Conservation (phyloP, 2,113 vertebrate species). For the Cyprinus carpio region DNA sequence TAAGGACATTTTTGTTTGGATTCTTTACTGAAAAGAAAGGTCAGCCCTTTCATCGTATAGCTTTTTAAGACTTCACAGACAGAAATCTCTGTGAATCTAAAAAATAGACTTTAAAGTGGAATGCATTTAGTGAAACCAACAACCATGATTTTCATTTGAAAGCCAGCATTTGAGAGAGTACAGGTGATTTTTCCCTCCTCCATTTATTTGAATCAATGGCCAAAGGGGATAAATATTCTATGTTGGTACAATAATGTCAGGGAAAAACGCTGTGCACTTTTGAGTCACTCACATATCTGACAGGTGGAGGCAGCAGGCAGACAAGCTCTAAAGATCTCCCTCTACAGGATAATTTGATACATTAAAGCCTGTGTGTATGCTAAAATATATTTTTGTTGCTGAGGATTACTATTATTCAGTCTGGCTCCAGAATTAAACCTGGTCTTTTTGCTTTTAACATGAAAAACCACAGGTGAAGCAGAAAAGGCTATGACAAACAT, state of each 20-base stretch:
- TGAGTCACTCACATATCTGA: background rate
- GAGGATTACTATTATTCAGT: background rate
- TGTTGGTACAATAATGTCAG: background rate
- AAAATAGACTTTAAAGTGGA: background rate
- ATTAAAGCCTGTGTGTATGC: conserved; percentile 7
- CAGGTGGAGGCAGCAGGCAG: background rate
- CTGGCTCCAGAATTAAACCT: background rate
- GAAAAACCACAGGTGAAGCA: background rate
- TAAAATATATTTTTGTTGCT: background rate
- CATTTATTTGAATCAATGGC: background rate
- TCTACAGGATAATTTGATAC: background rate
- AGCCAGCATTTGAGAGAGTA: background rate
- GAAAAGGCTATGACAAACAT: background rate
- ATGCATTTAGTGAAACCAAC: background rate
- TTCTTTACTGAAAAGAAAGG: conserved; percentile 31
- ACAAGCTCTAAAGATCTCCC: background rate
- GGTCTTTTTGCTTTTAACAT: background rate
- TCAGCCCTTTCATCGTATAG: conserved; percentile 12
- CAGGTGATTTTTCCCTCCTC: background rate
- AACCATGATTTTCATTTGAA: conserved; percentile 29
- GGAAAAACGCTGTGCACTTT: background rate
- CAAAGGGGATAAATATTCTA: background rate
- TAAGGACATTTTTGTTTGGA: conserved; percentile 9
- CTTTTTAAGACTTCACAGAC: background rate
- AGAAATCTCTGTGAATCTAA: background rate